Percentiles rank a stretch among this genome's conserved stretches.
phyloP scores from a whole-genome alignment of 2,113 vertebrate genomes.

The Herpetotheres cachinnans region DNA sequence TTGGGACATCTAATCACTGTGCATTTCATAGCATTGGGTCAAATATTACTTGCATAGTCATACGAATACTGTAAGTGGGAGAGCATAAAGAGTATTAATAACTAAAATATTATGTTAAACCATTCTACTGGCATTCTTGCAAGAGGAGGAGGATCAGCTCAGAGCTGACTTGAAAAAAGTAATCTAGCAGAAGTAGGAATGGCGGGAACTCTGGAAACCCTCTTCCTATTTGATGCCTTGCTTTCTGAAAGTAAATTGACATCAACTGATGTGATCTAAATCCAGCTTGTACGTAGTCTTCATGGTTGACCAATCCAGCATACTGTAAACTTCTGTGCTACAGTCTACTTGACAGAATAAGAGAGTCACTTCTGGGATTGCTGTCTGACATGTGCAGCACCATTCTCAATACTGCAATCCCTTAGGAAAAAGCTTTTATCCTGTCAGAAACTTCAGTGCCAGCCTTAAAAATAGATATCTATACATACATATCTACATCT shows the following conservation, averaged over 20 bases:
- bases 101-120: background rate
- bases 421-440: background rate
- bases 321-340: background rate
- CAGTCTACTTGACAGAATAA: background rate
- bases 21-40: background rate
- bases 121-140: background rate
- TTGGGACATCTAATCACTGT: background rate
- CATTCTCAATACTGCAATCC: background rate
- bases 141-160: background rate
- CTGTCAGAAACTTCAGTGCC: background rate
- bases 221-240: background rate
- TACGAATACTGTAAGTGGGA: background rate
- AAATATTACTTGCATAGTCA: background rate
- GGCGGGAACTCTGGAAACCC: background rate
- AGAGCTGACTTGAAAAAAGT: background rate
- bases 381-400: background rate
- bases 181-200: background rate
- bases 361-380: background rate
- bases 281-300: background rate
- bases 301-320: background rate
- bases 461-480: background rate
- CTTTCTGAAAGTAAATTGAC: background rate
- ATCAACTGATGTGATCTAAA: background rate
- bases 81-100: background rate
- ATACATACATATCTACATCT: background rate